Base-by-base conservation (phyloP, 2,888 invertebrate species). In the Apoderus coryli region DNA sequence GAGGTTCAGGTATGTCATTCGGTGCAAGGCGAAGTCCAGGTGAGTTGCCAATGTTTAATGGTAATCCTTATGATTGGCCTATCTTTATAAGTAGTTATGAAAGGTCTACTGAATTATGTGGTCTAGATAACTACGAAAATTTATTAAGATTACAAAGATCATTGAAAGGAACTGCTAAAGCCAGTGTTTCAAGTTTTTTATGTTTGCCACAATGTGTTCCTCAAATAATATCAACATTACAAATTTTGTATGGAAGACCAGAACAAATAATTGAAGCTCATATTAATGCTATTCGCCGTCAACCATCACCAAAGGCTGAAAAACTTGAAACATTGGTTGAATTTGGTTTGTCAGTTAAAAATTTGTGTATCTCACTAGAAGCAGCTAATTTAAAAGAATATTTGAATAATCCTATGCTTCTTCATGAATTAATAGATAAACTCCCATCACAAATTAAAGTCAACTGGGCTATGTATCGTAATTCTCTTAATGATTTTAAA, bases 251-350 rank as follows among this genome's bases (percentile, higher is more conserved):
- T 4, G 22, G 26, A 12, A 29, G 33, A 23, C 29, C 33, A 26
- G 30, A 30, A 9, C 30, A 30, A 15, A 33, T 33, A 7, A 25
- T 29, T 11, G 33, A 33, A 33, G 24, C 22, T 13, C 23, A 29
- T 16, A 30, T 33, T 10, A 25, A 30, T 26, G 4, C 16, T 4
- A 33, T 33, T 30, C 22, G 30, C 7, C 33, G 26, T 14, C 30
- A 26, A 26, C 26, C 29, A 22, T 22, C 33, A 10, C 29, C 26
- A 12, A 29, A 26, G 16, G 9, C 14, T 9, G 25, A 30, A 5
- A 26, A 33, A 30, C 11, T 29, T 3, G 27, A 33, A 27, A 30
- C 19, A 9, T 13, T 33, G 9, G 33, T 33, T n/a, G n/a, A n/a
- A n/a, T n/a, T n/a, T n/a, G n/a, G n/a, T n/a, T n/a, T n/a, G n/a